phyloP scores from a whole-genome alignment of 2,888 invertebrate genomes.

The Tenthredo mesomela region DNA sequence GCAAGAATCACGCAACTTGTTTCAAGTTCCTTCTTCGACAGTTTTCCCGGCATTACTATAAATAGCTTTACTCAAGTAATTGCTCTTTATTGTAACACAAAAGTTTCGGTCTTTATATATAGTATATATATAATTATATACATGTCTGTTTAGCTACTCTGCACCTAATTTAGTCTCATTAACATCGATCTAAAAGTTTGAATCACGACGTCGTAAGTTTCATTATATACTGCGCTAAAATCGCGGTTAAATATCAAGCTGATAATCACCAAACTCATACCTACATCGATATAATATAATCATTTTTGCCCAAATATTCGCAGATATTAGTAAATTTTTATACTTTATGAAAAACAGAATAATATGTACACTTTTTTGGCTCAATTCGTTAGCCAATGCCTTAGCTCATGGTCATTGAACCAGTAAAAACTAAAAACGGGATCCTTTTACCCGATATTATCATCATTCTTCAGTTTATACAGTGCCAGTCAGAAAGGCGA shows the following conservation, averaged over 20 bases:
- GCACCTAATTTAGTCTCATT: not conserved
- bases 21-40: conserved; percentile 27
- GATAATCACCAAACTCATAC: not conserved
- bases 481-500: conserved; percentile 30
- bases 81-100: conserved; percentile 2
- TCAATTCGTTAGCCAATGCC: not conserved
- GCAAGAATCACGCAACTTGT: conserved; percentile 25
- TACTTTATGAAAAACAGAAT: not conserved
- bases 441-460: not conserved
- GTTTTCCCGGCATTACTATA: not conserved
- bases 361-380: not conserved
- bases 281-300: not conserved
- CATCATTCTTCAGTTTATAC: not conserved
- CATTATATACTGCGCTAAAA: not conserved
- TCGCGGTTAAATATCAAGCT: too few relatives aligned
- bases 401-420: not conserved
- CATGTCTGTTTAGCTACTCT: not conserved
- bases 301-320: not conserved
- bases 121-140: too few relatives aligned
- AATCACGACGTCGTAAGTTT: not conserved
- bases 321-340: not conserved
- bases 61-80: conserved; percentile 2
- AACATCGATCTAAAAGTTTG: not conserved
- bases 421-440: not conserved
- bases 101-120: not conserved